A percentile compares a stretch with the other conserved stretches of the same genome.
Evolutionary conservation across 2,113 vertebrate species (phyloP).

Genomic region (Charadrius vociferus): DNA sequence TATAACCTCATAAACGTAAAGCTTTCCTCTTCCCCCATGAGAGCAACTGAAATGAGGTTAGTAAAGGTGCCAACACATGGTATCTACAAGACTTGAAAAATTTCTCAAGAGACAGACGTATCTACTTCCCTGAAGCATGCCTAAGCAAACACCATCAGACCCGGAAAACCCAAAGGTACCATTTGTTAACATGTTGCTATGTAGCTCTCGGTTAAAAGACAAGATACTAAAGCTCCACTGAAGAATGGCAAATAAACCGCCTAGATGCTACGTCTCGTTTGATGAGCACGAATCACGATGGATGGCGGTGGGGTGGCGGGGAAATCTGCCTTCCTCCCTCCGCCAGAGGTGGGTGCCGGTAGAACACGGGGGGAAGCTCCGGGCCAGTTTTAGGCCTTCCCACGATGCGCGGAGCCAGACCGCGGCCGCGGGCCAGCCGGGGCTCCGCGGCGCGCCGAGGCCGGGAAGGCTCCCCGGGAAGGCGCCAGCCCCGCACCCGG

Average conservation of each 20-base stretch:
- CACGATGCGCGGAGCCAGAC: rapidly evolving
- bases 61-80: not conserved
- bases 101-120: not conserved
- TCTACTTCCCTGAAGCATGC: not conserved
- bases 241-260: rapidly evolving
- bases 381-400: rapidly evolving
- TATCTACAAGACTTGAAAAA: not conserved
- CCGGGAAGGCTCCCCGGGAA: not conserved
- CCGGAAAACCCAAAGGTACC: rapidly evolving
- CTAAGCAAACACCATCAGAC: not conserved
- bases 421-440: not conserved
- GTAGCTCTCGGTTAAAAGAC: not conserved
- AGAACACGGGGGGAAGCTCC: not conserved
- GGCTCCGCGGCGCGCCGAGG: not conserved
- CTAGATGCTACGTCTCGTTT: rapidly evolving
- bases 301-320: too few species aligned
- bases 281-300: rapidly evolving
- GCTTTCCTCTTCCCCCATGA: not conserved
- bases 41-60: not conserved
- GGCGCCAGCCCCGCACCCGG: not conserved
- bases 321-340: too few species aligned
- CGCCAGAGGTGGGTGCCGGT: not conserved
- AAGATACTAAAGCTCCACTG: not conserved
- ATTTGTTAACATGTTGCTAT: not conserved
- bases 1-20: rapidly evolving